Base-by-base conservation (phyloP, 2,888 invertebrate species). In the Mycogona germanica region DNA sequence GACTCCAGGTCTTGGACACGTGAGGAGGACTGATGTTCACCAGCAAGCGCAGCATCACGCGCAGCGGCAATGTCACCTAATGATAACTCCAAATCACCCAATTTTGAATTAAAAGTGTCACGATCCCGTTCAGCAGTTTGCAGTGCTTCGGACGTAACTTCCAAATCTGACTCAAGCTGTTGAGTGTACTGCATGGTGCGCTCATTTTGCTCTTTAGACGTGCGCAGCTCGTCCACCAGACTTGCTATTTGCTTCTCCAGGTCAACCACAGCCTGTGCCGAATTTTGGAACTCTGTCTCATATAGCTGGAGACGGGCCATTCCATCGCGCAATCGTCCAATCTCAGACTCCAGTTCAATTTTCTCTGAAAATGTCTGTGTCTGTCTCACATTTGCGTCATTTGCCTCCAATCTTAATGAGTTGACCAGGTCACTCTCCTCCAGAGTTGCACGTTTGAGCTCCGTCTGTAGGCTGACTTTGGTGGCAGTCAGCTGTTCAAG, bases 211-310 rank as follows among this genome's bases (percentile, higher is more conserved):
- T 51, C 51, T 14, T 51, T 28, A 51, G 35, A 4, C 40, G 40
- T 17, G 14, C 21, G n/a, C n/a, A n/a, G n/a, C n/a, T n/a, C n/a
- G n/a, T n/a, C n/a, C n/a, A n/a, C n/a, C n/a, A n/a, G n/a, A n/a
- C n/a, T n/a, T n/a, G n/a, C n/a, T n/a, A n/a, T n/a, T n/a, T n/a
- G n/a, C n/a, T n/a, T n/a, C 23, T 53, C 49, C 25, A 56, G 25
- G 3, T 19, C 25, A 14, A 44, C 46, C 19, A 44, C 21, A 1
- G 29, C 44, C n/a, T 35, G 37, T 3, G 26, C 37, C 19, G 21
- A 42, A 35, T 35, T 40, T 17, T 56, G 50, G 38, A 54, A 53
- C 44, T 56, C 56, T 2, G 28, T 29, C 49, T 56, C 56, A 19
- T 49, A 49, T 17, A 56, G 29, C 29, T 53, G 44, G n/a, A 53